phyloP scores from a whole-genome alignment of 2,113 vertebrate species.

The Climacteris rufus region DNA sequence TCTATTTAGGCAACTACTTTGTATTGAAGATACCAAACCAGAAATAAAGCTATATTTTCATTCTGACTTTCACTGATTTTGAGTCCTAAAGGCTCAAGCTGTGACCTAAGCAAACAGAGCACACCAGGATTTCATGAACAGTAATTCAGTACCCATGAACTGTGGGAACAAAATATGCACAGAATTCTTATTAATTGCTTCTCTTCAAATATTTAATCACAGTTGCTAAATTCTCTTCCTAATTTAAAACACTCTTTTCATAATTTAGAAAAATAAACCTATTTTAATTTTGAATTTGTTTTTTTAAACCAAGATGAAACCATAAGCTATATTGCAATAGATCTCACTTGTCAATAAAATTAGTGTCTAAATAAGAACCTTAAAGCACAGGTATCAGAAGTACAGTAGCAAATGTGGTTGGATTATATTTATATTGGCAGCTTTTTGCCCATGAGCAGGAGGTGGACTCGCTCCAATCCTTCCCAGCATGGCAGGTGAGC shows the following conservation, averaged over 20 bases:
- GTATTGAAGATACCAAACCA: background rate
- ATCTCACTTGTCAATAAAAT: background rate
- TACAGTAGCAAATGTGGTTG: accelerated
- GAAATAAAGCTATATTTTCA: background rate
- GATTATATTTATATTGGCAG: background rate
- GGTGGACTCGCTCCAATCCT: background rate
- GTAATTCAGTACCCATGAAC: background rate
- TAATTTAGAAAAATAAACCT: background rate
- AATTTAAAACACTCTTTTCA: background rate
- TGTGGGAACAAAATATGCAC: background rate
- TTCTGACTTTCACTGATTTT: background rate
- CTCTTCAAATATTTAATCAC: background rate
- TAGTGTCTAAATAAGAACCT: background rate
- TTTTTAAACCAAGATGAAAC: background rate
- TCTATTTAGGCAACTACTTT: background rate
- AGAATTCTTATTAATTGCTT: background rate
- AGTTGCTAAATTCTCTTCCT: background rate
- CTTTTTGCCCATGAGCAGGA: background rate
- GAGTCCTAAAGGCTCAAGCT: background rate
- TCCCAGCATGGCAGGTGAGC: accelerated
- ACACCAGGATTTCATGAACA: background rate
- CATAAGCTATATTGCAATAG: background rate
- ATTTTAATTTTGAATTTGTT: background rate
- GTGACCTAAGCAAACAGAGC: background rate
- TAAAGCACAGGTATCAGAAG: background rate